Percentiles rank a stretch among this genome's conserved stretches.
These are phyloP conservation scores for Scartelaos histophorus DNA, from an alignment of 2,113 vertebrate genomes.

Conservation along the genomic window DNA sequence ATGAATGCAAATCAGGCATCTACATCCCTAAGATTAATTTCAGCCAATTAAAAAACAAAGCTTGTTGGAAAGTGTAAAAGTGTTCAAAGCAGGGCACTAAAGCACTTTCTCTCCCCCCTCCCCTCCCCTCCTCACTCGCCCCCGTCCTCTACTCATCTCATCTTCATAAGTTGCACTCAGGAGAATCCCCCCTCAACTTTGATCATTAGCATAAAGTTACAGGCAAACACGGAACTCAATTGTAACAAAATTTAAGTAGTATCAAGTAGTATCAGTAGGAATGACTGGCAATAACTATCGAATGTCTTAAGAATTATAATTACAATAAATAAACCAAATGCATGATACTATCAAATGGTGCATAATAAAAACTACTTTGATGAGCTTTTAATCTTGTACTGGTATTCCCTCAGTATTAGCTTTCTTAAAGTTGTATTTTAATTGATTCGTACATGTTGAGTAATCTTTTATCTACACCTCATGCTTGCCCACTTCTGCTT, in stretches of 20 bases:
- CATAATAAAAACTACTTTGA: too few relatives aligned
- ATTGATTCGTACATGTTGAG: too few relatives aligned
- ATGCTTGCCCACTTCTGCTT: too few relatives aligned
- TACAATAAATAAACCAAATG: neutral
- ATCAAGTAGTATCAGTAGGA: neutral
- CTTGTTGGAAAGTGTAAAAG: conserved; percentile 94
- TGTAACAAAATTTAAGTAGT: conserved; percentile 47
- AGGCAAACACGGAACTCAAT: conserved; percentile 75
- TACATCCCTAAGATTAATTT: conserved; percentile 99
- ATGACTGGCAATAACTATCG: neutral
- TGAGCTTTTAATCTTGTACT: too few relatives aligned
- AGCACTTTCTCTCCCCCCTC: conserved; percentile 61
- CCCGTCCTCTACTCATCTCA: conserved; percentile 73
- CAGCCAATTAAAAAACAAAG: conserved; percentile 99
- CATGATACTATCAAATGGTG: too few relatives aligned
- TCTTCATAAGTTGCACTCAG: conserved; percentile 79
- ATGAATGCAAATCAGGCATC: conserved; percentile 99
- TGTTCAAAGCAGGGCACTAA: conserved; percentile 87
- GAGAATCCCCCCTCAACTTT: conserved; percentile 76
- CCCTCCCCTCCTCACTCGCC: conserved; percentile 51
- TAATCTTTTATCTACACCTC: too few relatives aligned
- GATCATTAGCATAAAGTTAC: conserved; percentile 80
- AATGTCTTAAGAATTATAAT: neutral
- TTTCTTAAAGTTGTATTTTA: too few relatives aligned
- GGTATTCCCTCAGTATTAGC: too few relatives aligned